Conservation (phyloP, 2,113 vertebrate species). For the Ancistrus triradiatus region DNA sequence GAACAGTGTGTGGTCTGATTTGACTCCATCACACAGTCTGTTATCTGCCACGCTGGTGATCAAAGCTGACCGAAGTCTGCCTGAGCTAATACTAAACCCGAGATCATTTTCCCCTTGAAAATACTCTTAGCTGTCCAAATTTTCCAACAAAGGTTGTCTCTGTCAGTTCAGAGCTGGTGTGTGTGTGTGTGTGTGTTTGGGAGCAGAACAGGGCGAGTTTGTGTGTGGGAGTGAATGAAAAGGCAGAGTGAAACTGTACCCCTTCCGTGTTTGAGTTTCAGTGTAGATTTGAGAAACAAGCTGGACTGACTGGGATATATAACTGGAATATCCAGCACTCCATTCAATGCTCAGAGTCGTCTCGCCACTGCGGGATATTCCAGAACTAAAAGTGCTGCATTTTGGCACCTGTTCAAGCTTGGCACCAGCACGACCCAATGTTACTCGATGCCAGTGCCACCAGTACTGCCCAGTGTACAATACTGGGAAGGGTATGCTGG, state of each 20-base stretch:
- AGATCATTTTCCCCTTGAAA: not conserved
- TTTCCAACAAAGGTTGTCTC: slow-evolving; percentile 36
- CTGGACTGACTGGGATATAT: not conserved
- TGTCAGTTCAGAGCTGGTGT: slow-evolving; percentile 10
- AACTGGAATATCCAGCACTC: not conserved
- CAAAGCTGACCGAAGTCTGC: slow-evolving; percentile 27
- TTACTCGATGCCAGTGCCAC: too few species aligned
- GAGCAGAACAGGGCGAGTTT: not conserved
- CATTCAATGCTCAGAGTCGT: too few species aligned
- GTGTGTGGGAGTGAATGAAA: not conserved
- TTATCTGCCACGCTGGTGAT: slow-evolving; percentile 25
- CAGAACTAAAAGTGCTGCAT: too few species aligned
- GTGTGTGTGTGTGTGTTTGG: slow-evolving; percentile 1
- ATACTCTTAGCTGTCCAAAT: slow-evolving; percentile 6
- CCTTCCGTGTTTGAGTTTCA: not conserved
- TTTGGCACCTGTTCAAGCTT: too few species aligned
- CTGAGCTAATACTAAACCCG: not conserved
- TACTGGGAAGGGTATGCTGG: too few species aligned
- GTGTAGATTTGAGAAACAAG: not conserved
- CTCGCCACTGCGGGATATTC: too few species aligned
- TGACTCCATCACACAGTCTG: not conserved
- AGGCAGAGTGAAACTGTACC: not conserved
- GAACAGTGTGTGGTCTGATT: slow-evolving; percentile 19
- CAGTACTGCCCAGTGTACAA: too few species aligned
- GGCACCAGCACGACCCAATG: too few species aligned